Evolutionary conservation across 2,888 invertebrate species (phyloP).

Genomic region (Acleris cristana): DNA sequence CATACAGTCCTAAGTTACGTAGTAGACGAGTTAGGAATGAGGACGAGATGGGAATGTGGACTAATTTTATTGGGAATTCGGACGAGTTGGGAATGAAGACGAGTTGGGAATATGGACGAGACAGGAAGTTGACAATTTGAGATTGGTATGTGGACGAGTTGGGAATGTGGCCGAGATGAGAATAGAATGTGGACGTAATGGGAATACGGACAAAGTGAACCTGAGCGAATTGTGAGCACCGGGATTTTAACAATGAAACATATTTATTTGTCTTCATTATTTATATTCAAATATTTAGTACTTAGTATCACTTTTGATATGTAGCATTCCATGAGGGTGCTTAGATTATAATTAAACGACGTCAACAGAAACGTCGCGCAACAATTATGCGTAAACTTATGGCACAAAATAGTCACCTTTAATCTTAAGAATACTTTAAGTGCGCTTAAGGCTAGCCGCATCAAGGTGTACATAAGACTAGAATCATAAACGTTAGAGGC

Average conservation of each 20-base stretch:
- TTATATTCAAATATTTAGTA: slow-evolving; percentile 23
- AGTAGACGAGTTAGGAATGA: no score
- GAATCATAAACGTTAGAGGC: slow-evolving; percentile 15
- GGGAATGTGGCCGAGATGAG: no score
- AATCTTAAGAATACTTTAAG: slow-evolving; percentile 18
- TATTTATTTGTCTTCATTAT: slow-evolving; percentile 6
- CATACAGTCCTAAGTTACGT: no score
- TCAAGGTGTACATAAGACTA: slow-evolving; percentile 20
- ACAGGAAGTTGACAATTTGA: no score
- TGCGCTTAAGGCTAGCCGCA: slow-evolving; percentile 13
- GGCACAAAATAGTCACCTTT: slow-evolving; percentile 29
- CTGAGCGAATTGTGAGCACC: no score
- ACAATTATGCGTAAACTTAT: slow-evolving; percentile 11
- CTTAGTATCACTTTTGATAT: slow-evolving; percentile 37
- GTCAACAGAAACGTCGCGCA: background rate
- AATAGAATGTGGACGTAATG: no score
- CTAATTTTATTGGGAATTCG: no score
- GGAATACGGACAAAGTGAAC: no score
- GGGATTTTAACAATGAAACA: slow-evolving; percentile 10
- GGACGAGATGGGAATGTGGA: no score
- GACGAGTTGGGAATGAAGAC: no score
- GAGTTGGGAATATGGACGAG: no score
- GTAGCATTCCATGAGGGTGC: slow-evolving; percentile 24
- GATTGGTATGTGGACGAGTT: no score
- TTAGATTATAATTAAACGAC: background rate